Evolutionary conservation across 2,113 vertebrate species (phyloP).

Genomic region (Cyanoderma ruficeps): DNA sequence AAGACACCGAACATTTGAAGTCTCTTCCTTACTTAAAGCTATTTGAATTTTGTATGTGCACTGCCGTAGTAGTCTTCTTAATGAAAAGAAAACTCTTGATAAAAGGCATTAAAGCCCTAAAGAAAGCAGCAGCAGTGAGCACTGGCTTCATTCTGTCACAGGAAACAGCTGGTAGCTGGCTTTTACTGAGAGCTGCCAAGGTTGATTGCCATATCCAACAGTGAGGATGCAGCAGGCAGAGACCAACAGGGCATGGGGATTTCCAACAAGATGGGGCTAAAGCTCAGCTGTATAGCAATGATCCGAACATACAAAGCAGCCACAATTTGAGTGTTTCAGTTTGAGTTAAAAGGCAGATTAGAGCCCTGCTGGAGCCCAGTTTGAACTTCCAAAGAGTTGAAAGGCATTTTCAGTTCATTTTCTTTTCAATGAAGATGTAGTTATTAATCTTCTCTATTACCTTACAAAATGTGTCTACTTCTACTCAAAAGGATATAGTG

Average conservation of each 20-base stretch:
- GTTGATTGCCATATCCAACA: not conserved
- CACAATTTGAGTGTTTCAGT: not conserved
- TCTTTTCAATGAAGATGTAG: not conserved
- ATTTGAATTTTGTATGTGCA: not conserved
- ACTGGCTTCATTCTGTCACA: not conserved
- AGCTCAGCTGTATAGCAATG: not conserved
- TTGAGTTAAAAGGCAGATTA: constrained; percentile 16
- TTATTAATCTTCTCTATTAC: not conserved
- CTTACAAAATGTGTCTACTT: not conserved
- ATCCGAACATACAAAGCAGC: not conserved
- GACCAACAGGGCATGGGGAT: not conserved
- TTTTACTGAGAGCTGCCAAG: not conserved
- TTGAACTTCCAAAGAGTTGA: not conserved
- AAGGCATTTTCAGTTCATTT: not conserved
- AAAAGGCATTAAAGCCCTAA: not conserved
- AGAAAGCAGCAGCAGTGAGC: not conserved
- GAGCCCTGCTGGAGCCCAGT: not conserved
- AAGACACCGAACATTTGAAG: not conserved
- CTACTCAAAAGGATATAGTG: not conserved
- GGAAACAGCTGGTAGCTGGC: not conserved
- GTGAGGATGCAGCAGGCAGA: not conserved
- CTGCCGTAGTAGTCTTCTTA: not conserved
- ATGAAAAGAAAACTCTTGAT: not conserved
- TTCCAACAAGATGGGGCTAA: not conserved
- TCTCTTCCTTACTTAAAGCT: not conserved